Evolutionary conservation across 2,888 invertebrate genomes (phyloP), one percentile per base, ranked within the genome.

Genomic region (Rugalucina vietnamica): DNA sequence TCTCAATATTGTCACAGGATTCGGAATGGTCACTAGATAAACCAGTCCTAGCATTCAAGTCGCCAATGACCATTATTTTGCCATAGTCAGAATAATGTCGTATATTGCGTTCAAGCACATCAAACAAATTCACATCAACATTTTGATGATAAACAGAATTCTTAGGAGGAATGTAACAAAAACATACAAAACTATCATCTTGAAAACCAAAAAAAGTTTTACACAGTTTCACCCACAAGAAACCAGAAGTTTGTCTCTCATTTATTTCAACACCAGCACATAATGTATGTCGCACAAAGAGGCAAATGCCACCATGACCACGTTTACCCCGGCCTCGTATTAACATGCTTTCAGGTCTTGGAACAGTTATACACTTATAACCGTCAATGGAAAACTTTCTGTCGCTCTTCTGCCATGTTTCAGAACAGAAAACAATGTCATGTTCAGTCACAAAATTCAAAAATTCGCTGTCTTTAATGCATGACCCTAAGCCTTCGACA

Each of bases 351-450:
- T 65, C 69, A n/a, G 27, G 36, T 29, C 76, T 65, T 27, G 57
- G 49, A 1, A 76, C 76, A 39, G 1, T 10, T 5, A 65, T 69
- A 21, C 43, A 76, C 24, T 76, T 69, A 69, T 76, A 76, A 8
- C 76, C 69, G n/a, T 76, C 43, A 34, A 76, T 39, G 21, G 65
- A 12, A 76, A 34, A 76, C 29, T 36, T 27, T 32, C 54, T 54
- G 36, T 54, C 36, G 27, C 32, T 43, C 39, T 27, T 43, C n/a
- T 76, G 76, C 65, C 76, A 76, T 29, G 76, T 76, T 34, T 76
- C 76, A 57, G 54, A 54, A 8, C 50, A 24, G 36, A 75, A 75
- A 27, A 76, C 36, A 27, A 69, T 4, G 39, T 76, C 76, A 69
- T 29, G 50, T 27, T 69, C 49, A 32, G 27, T 21, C 1, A 76